Conservation (phyloP, 2,113 vertebrate genomes). For the Semnornis frantzii region DNA sequence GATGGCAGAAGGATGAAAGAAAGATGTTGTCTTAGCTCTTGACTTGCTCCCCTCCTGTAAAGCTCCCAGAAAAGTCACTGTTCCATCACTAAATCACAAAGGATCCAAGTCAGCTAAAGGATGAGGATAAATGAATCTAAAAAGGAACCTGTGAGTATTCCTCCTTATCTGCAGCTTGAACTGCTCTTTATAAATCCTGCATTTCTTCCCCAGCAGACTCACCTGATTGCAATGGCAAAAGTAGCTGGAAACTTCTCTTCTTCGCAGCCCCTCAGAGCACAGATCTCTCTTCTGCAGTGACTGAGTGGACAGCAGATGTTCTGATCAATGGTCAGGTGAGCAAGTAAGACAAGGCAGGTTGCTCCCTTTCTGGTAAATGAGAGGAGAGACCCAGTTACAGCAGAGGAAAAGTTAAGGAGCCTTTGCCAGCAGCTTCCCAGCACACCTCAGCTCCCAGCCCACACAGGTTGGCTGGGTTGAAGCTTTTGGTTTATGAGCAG, state of each 20-base stretch:
- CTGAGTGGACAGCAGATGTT: neutral
- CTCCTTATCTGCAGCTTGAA: neutral
- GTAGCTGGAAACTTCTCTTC: neutral
- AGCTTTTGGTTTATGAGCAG: neutral
- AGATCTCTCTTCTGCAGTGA: neutral
- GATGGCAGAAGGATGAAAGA: neutral
- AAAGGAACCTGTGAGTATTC: neutral
- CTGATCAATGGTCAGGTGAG: neutral
- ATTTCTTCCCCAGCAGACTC: neutral
- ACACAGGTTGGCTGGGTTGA: accelerated
- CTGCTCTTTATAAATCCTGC: neutral
- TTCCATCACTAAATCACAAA: neutral
- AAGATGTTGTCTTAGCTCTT: neutral
- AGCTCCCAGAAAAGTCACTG: neutral
- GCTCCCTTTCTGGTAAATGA: neutral
- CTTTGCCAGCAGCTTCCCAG: neutral
- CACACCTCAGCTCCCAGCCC: neutral
- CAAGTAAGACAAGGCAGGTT: neutral
- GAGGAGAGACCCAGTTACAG: neutral
- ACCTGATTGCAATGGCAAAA: neutral
- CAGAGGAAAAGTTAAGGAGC: neutral
- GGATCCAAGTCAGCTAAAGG: neutral
- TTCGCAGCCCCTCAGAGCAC: neutral
- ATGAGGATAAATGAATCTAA: neutral
- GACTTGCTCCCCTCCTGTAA: neutral